Conservation (phyloP, 2,113 vertebrate species). For the Scolopax mira region DNA sequence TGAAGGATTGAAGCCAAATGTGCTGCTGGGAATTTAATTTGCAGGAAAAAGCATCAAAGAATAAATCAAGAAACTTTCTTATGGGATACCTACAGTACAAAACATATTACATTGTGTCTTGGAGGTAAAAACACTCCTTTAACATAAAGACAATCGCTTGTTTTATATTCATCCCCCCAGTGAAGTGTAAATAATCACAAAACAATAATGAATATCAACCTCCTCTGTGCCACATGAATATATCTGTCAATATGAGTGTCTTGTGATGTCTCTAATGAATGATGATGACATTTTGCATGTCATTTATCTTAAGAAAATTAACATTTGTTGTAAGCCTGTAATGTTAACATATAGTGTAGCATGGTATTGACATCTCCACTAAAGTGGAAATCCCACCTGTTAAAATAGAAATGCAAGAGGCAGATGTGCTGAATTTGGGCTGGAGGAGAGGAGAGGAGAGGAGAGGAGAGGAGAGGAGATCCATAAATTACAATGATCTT, state of each 20-base stretch:
- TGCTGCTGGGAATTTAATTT: not conserved
- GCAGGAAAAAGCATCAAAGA: not conserved
- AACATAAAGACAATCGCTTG: not conserved
- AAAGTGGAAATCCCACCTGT: not conserved
- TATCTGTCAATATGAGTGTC: not conserved
- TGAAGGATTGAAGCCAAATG: not conserved
- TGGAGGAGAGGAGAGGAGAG: no score
- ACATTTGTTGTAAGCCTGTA: no score
- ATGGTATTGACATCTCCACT: not conserved
- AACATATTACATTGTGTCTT: not conserved
- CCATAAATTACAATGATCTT: not conserved
- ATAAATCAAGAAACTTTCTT: not conserved
- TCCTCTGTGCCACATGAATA: not conserved
- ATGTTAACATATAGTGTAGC: not conserved
- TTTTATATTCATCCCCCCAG: not conserved
- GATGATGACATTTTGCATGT: not conserved
- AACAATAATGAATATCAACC: not conserved
- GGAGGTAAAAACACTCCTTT: not conserved
- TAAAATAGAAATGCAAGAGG: slow-evolving; percentile 2
- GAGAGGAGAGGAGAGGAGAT: not conserved
- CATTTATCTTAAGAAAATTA: not conserved
- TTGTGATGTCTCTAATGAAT: not conserved
- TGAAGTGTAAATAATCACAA: not conserved
- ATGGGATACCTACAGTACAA: not conserved
- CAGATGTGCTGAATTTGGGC: not conserved